Conservation (phyloP, 2,888 invertebrate genomes). For the Argyresthia albistria region DNA sequence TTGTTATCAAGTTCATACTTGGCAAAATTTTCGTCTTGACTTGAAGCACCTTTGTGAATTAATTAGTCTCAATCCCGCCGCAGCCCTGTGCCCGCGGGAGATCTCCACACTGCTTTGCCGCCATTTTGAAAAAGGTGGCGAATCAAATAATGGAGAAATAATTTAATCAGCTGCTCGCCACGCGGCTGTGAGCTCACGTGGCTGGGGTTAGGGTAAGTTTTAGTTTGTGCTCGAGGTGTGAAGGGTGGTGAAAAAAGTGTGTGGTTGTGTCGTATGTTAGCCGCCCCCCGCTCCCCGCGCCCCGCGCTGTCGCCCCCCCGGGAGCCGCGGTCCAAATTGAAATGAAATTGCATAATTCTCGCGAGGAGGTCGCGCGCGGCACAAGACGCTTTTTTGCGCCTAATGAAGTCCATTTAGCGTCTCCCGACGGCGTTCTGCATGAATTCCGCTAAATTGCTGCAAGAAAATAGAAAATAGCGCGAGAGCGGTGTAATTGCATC, state of each 20-base stretch:
- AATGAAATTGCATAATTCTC: constrained; percentile 66
- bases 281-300: constrained; percentile 21
- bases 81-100: constrained; percentile 6
- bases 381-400: constrained; percentile 34
- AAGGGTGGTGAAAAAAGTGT: constrained; percentile 52
- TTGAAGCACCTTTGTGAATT: neutral
- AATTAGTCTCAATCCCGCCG: constrained; percentile 14
- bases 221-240: constrained; percentile 20
- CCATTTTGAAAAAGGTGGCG: constrained; percentile 69
- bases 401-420: constrained; percentile 51
- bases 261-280: constrained; percentile 48
- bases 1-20: neutral
- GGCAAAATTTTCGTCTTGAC: too few species aligned
- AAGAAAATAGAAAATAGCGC: constrained; percentile 5
- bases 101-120: constrained; percentile 31
- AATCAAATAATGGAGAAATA: constrained; percentile 68
- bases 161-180: constrained; percentile 46
- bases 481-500: neutral
- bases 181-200: constrained; percentile 27
- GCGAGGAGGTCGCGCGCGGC: constrained; percentile 18
- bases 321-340: constrained; percentile 41
- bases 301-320: constrained; percentile 10
- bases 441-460: constrained; percentile 6
- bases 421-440: constrained; percentile 16
- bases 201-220: constrained; percentile 34